phyloP scores from a whole-genome alignment of 2,888 invertebrate species.

The Punctoribates punctum region DNA sequence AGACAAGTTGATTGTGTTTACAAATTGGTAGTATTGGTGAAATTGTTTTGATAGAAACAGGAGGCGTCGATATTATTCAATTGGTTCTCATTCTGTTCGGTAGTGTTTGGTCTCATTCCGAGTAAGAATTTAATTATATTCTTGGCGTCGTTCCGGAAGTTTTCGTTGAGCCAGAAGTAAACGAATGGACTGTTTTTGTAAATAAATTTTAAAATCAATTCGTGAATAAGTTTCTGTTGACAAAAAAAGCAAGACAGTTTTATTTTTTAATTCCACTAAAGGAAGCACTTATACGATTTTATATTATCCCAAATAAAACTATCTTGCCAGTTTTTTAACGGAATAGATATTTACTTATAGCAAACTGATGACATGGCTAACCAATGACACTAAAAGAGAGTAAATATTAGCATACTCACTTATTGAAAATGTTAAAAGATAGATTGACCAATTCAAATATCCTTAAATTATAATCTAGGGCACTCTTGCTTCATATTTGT shows the following conservation, averaged over 20 bases:
- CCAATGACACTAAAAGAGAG: constrained; percentile 54
- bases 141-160: constrained; percentile 50
- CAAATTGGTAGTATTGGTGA: constrained; percentile 10
- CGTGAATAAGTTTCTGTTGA: background rate
- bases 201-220: background rate
- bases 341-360: constrained; percentile 52
- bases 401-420: no score
- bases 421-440: constrained; percentile 48
- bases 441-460: no score
- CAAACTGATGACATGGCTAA: constrained; percentile 57
- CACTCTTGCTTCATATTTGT: no score
- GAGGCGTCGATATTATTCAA: background rate
- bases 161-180: constrained; percentile 57
- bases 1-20: background rate
- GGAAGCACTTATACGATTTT: no score
- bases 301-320: no score
- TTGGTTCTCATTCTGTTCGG: background rate
- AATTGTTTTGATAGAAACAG: constrained; percentile 18
- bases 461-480: no score
- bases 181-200: constrained; percentile 53
- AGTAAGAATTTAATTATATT: constrained; percentile 22
- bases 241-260: no score
- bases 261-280: no score
- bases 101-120: background rate
- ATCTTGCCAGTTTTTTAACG: no score